A percentile compares a stretch with the other conserved stretches of the same genome.
Conservation (phyloP, 2,888 invertebrate genomes). For the Polylopha cassiicola region DNA sequence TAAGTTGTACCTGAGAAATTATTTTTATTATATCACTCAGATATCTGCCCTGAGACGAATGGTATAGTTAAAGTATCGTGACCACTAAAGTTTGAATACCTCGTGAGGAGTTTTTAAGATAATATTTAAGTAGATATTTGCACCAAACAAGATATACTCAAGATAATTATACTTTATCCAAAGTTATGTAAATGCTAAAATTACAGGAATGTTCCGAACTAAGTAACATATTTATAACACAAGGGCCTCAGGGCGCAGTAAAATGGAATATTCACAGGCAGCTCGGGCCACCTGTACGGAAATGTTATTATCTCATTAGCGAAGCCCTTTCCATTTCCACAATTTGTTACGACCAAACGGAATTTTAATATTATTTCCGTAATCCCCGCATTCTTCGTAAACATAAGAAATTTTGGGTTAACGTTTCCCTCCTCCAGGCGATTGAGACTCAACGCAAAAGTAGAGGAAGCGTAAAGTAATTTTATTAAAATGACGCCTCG, state of each 20-base stretch:
- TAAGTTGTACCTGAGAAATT: too few relatives aligned
- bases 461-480: too few relatives aligned
- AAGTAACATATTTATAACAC: constrained; percentile 22
- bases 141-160: background rate
- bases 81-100: too few relatives aligned
- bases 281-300: constrained; percentile 48
- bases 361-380: constrained; percentile 52
- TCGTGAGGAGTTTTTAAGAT: too few relatives aligned
- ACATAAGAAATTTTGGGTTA: constrained; percentile 18
- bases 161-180: constrained; percentile 6
- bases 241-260: constrained; percentile 15
- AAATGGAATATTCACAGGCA: constrained; percentile 27
- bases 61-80: too few relatives aligned
- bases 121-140: constrained; percentile 6
- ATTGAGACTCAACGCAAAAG: too few relatives aligned
- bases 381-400: constrained; percentile 15
- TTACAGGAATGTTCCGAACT: constrained; percentile 14
- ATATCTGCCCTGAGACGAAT: too few relatives aligned
- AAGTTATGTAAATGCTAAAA: constrained; percentile 20
- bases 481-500: too few relatives aligned
- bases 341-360: constrained; percentile 57
- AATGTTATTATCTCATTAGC: constrained; percentile 67
- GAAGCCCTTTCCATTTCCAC: constrained; percentile 52
- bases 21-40: too few relatives aligned
- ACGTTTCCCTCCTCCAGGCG: constrained; percentile 1